phyloP scores from a whole-genome alignment of 1,140 invertebrate species.

The Brachionus plicatilis region DNA sequence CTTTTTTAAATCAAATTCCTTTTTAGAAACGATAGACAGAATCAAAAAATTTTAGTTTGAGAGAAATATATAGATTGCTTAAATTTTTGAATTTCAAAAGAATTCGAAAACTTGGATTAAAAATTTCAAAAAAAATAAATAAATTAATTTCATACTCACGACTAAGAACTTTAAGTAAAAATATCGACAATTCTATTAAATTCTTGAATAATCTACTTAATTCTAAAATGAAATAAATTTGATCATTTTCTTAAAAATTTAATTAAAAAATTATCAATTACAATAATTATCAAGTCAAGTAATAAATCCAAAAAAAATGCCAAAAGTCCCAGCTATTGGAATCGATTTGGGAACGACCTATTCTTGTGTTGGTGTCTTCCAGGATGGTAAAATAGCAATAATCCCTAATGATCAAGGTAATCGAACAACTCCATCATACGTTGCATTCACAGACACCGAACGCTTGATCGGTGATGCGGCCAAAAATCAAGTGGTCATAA shows the following conservation, averaged over 20 bases:
- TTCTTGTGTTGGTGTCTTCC: slow-evolving; percentile 58
- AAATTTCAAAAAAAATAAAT: too few relatives aligned
- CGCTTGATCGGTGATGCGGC: slow-evolving; percentile 73
- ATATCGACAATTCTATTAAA: not conserved
- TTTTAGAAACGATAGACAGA: too few relatives aligned
- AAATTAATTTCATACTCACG: too few relatives aligned
- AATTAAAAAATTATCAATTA: not conserved
- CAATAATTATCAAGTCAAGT: not conserved
- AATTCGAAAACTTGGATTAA: too few relatives aligned
- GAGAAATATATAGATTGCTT: too few relatives aligned
- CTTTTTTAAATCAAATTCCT: too few relatives aligned
- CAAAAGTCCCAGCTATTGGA: slow-evolving; percentile 47
- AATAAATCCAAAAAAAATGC: slow-evolving; percentile 34
- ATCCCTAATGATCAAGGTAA: slow-evolving; percentile 88
- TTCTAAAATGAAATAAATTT: not conserved
- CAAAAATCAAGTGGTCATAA: slow-evolving; percentile 68
- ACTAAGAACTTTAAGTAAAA: not conserved
- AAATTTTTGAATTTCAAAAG: too few relatives aligned
- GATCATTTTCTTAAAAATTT: not conserved
- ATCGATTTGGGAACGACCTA: slow-evolving; percentile 48
- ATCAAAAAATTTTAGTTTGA: too few relatives aligned
- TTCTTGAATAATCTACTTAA: not conserved
- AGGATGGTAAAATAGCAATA: slow-evolving; percentile 77
- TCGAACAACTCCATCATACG: slow-evolving; percentile 79
- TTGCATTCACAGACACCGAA: slow-evolving; percentile 82